Base-by-base conservation (phyloP, 2,888 invertebrate genomes). In the Salpingus planirostris region DNA sequence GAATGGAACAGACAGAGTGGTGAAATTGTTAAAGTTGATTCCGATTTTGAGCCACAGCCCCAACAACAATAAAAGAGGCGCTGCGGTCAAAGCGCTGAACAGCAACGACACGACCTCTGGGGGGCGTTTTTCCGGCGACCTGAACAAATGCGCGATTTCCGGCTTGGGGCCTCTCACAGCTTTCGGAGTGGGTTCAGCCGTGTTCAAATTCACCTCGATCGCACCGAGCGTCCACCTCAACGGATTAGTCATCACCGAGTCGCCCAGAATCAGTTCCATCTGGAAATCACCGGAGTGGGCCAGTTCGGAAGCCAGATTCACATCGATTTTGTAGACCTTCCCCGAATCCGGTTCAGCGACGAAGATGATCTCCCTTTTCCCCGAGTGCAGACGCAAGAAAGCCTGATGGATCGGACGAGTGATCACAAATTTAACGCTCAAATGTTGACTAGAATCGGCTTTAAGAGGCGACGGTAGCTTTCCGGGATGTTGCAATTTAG, bases 111-210 rank as follows among this genome's bases (percentile, higher is more conserved):
- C 80, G 24, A 80, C 60, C 21, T 80, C 80, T 18, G 95, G 75
- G 31, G 98, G 97, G 26, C 95, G 79, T 52, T 86, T 80, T 63
- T 97, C 97, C 1, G 96, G 85, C 55, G 77, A 74, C 24, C 95
- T 83, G 77, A 97, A 98, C 68, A 76, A 65, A 69, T 98, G 97
- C 42, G 67, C 54, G 45, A 81, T 76, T 67, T 76, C 74, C 0
- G 76, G 69, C 43, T 71, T 70, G 2, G 71, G 59, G 1, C 70
- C 71, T 38, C 69, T 66, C n/a, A 46, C 35, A 3, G 46, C 26
- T 29, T 61, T 60, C 4, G 38, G 36, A 3, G 47, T 49, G 24
- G 57, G 46, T 36, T 44, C 53, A 36, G 45, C 40, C 14, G 55
- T 42, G 22, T 62, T 57, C 21, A 91, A 83, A 62, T 76, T 83